Percentiles rank a stretch among this genome's conserved stretches.
phyloP scores from a whole-genome alignment of 2,888 invertebrate genomes.

The Anthophora plumipes region DNA sequence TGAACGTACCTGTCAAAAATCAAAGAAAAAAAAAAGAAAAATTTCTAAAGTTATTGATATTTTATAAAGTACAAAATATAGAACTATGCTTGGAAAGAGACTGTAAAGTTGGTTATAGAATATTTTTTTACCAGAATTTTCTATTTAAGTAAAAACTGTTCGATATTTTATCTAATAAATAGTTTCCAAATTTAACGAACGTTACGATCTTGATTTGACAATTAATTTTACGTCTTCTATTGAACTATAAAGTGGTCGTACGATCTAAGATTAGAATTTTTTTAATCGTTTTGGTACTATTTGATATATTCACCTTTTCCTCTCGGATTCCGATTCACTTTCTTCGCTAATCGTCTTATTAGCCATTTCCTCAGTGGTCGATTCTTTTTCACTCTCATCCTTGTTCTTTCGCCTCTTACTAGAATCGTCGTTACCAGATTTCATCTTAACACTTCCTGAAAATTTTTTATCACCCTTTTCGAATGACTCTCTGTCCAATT shows the following conservation, averaged over 20 bases:
- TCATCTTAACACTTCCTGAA: conserved; percentile 43
- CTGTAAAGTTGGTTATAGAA: neutral
- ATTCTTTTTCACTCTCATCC: conserved; percentile 71
- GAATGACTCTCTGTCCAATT: conserved; percentile 40
- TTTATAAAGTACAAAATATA: neutral
- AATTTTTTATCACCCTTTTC: conserved; percentile 61
- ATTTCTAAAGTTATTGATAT: neutral
- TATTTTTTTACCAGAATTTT: conserved; percentile 1
- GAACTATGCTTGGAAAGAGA: neutral
- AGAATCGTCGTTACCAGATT: conserved; percentile 57
- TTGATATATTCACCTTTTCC: conserved; percentile 65
- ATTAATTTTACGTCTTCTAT: neutral
- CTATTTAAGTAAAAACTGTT: conserved; percentile 3
- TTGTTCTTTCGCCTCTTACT: conserved; percentile 71
- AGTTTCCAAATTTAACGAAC: neutral
- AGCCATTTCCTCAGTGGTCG: conserved; percentile 69
- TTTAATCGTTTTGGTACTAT: neutral
- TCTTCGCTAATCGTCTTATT: conserved; percentile 69
- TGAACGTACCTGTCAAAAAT: conserved; percentile 75
- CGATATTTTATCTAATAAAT: conserved; percentile 8
- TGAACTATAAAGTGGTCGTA: neutral
- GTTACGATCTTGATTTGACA: neutral
- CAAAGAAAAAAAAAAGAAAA: conserved; percentile 11
- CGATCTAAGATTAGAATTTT: neutral
- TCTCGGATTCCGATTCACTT: conserved; percentile 73